Percentiles rank a stretch among this genome's conserved stretches.
Conservation (phyloP, 2,113 vertebrate genomes). For the Caranx melampygus region DNA sequence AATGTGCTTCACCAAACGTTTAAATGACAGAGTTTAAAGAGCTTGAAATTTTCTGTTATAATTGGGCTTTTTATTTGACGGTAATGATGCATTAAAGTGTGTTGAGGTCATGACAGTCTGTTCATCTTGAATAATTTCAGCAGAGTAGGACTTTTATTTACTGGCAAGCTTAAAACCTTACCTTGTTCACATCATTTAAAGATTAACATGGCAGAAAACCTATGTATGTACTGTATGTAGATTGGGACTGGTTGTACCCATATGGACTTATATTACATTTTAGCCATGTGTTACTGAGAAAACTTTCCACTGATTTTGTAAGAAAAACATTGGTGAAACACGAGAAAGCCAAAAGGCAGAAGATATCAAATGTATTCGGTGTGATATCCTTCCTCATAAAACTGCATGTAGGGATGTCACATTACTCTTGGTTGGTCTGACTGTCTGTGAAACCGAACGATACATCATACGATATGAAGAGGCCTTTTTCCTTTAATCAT, state of each 20-base stretch:
- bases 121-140: constrained; percentile 13
- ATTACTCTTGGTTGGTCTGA: neutral
- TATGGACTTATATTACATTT: neutral
- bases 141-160: neutral
- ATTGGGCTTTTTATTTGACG: neutral
- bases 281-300: neutral
- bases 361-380: neutral
- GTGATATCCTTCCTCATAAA: neutral
- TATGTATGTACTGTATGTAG: neutral
- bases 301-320: neutral
- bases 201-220: neutral
- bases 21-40: neutral
- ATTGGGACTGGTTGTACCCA: neutral
- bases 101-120: constrained; percentile 6
- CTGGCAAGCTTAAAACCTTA: neutral
- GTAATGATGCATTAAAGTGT: constrained; percentile 2
- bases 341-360: neutral
- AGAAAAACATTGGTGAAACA: neutral
- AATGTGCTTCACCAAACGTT: neutral
- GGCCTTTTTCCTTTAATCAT: neutral
- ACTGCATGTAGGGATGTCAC: neutral
- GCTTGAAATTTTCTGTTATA: neutral
- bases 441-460: neutral
- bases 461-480: neutral
- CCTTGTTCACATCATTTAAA: neutral